Conservation (phyloP, 2,797 vertebrate genomes). For the Gallirallus australis region DNA sequence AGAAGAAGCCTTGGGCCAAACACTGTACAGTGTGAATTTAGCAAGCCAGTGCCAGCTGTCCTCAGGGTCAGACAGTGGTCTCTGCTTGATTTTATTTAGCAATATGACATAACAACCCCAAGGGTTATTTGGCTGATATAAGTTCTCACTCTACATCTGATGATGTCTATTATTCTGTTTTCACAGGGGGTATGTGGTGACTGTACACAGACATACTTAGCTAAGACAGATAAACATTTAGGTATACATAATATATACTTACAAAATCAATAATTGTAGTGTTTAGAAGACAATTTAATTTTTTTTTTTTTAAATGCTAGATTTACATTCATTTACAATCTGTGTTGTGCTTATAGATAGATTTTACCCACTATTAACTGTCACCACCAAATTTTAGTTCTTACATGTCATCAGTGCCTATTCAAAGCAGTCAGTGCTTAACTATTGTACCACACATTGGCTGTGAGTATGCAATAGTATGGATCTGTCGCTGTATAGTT, state of each 20-base stretch:
- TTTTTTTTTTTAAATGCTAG: not conserved
- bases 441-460: not conserved
- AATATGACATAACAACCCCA: not conserved
- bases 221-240: not conserved
- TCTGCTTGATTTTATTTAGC: slow-evolving; percentile 3
- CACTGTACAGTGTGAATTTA: not conserved
- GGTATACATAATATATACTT: not conserved
- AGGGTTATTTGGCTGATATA: not conserved
- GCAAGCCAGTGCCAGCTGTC: not conserved
- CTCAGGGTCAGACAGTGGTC: not conserved
- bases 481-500: not conserved
- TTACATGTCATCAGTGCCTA: not conserved
- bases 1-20: not conserved
- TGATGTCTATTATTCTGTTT: not conserved
- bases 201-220: not conserved
- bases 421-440: not conserved
- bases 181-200: not conserved
- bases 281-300: not conserved
- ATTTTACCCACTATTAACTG: not conserved
- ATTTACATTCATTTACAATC: not conserved
- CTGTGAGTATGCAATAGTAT: not conserved
- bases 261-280: not conserved
- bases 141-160: not conserved
- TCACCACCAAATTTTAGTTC: not conserved
- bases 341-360: not conserved